phyloP scores from a whole-genome alignment of 2,888 invertebrate genomes.

The Drosophila picticornis region DNA sequence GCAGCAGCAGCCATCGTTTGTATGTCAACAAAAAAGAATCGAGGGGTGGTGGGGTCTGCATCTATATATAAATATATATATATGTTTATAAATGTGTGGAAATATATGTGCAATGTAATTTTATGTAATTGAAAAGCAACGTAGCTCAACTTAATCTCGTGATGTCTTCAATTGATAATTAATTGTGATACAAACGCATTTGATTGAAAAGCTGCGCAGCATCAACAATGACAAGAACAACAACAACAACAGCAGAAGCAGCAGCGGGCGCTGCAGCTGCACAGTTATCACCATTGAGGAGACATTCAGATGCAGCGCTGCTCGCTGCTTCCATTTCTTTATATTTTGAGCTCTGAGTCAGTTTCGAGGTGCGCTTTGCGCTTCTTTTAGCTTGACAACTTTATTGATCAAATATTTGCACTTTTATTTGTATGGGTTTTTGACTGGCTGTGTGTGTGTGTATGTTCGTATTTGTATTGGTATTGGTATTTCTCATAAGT shows the following conservation, averaged over 20 bases:
- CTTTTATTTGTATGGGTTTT: slow-evolving; percentile 25
- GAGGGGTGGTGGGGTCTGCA: background rate
- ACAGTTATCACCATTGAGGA: slow-evolving; percentile 30
- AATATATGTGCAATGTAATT: slow-evolving; percentile 44
- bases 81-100: background rate
- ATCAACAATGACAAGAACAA: slow-evolving; percentile 2
- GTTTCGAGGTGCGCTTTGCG: slow-evolving; percentile 33
- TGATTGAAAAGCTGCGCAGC: slow-evolving; percentile 13
- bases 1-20: slow-evolving; percentile 45
- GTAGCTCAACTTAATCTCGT: slow-evolving; percentile 60
- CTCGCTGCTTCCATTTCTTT: slow-evolving; percentile 25
- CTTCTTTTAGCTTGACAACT: slow-evolving; percentile 46
- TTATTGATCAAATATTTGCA: slow-evolving; percentile 76
- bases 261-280: background rate
- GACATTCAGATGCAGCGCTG: slow-evolving; percentile 2
- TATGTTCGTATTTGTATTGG: background rate
- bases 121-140: slow-evolving; percentile 72
- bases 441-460: slow-evolving; percentile 4
- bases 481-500: slow-evolving; percentile 27
- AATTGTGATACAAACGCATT: slow-evolving; percentile 25
- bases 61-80: background rate
- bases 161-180: slow-evolving; percentile 62
- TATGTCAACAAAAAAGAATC: slow-evolving; percentile 41
- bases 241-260: background rate
- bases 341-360: slow-evolving; percentile 41